These are phyloP conservation scores for Palythoa grandis DNA, from an alignment of 92 coral and sea anemone species.

Conservation along the genomic window DNA sequence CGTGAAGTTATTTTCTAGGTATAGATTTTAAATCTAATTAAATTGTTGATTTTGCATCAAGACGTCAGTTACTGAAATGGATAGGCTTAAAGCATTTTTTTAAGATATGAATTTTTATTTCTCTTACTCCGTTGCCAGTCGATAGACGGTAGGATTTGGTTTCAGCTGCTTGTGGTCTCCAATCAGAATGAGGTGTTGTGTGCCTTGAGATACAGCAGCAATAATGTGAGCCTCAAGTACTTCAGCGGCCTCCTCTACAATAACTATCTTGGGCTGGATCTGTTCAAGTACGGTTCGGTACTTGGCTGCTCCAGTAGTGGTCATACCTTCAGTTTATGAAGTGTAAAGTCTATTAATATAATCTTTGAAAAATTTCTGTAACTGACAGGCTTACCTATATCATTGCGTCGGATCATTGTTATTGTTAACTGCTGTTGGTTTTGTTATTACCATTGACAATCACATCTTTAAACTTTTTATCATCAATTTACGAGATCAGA, in stretches of 20 bases:
- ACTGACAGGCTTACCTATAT: no score
- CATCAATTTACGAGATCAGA: neutral
- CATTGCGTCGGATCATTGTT: no score
- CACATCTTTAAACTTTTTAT: no score
- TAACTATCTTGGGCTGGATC: conserved; percentile 79
- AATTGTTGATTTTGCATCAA: neutral
- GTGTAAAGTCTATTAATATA: no score
- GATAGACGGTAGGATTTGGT: conserved; percentile 86
- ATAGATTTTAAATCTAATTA: neutral
- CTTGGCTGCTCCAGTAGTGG: conserved; percentile 94
- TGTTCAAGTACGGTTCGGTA: conserved; percentile 69
- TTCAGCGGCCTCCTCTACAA: conserved; percentile 95
- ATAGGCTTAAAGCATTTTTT: no score
- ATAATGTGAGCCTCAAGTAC: conserved; percentile 92
- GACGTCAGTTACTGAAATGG: neutral
- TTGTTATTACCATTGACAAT: no score
- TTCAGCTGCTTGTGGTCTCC: conserved; percentile 93
- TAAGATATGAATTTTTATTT: neutral
- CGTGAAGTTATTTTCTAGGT: no score
- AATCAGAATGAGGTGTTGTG: conserved; percentile 84
- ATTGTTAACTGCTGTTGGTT: no score
- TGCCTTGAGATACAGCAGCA: conserved; percentile 75
- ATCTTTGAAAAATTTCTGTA: no score
- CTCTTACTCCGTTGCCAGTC: conserved; percentile 65
- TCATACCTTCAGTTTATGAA: conserved; percentile 52